These are phyloP conservation scores for Trigoniulus corallinus DNA, from an alignment of 1,140 invertebrate species.

Conservation along the genomic window DNA sequence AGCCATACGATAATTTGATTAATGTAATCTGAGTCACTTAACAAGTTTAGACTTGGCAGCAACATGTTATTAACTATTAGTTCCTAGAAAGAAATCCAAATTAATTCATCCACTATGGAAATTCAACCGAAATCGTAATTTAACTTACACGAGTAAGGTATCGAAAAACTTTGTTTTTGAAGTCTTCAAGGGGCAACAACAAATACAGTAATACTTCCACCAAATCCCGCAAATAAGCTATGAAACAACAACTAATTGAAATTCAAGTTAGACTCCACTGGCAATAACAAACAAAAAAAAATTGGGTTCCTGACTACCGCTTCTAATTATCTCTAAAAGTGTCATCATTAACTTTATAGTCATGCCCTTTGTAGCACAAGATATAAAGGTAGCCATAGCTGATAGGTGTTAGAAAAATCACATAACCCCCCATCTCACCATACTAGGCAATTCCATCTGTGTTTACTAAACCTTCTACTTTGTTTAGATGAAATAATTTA, in stretches of 20 bases:
- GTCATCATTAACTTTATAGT: no score
- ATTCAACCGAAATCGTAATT: constrained; percentile 1
- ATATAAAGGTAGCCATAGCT: no score
- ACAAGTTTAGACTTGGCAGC: constrained; percentile 53
- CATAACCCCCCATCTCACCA: constrained; percentile 1
- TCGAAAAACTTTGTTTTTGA: constrained; percentile 61
- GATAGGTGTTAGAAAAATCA: not conserved
- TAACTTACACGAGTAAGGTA: constrained; percentile 36
- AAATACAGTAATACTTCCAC: constrained; percentile 70
- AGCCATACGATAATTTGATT: constrained; percentile 81
- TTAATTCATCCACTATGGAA: not conserved
- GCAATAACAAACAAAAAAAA: constrained; percentile 6
- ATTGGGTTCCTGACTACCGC: no score
- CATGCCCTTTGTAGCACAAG: no score
- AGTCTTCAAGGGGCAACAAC: constrained; percentile 64
- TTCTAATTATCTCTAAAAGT: no score
- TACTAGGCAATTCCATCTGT: no score
- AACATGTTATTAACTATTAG: constrained; percentile 64
- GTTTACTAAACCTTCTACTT: no score
- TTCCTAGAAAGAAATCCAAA: constrained; percentile 40
- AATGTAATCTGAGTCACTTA: constrained; percentile 87
- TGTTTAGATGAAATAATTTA: no score
- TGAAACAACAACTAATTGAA: constrained; percentile 20
- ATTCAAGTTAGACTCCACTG: constrained; percentile 8
- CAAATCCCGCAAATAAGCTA: constrained; percentile 68